Base-by-base conservation (phyloP, 2,888 invertebrate genomes). In the Drosophila multiciliata region DNA sequence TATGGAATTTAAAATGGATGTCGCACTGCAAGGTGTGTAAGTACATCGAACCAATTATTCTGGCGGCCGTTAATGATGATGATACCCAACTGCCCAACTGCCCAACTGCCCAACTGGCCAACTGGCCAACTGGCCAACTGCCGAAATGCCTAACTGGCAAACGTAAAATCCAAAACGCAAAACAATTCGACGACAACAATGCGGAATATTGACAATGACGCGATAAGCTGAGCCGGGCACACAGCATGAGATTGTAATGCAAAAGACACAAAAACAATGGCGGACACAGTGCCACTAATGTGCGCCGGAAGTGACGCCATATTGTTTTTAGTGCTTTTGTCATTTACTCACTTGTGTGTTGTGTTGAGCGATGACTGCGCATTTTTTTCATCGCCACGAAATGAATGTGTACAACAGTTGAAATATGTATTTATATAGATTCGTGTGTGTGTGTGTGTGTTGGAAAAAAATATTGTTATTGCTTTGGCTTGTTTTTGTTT, bases 251-350 rank as follows among this genome's bases (percentile, higher is more conserved):
- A 85, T 64, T 87, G 85, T 88, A 87, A 48, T 33, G 26, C 61
- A 20, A 57, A n/a, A 36, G 36, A n/a, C 66, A 29, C 29, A 40
- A 53, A 55, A 73, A 79, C 81, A 77, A 79, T 80, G 78, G 78
- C 70, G 61, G 57, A 52, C 36, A 66, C 64, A 62, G 66, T 60
- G 75, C 72, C 64, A 78, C 82, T 84, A 84, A 89, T 89, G 87
- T 79, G 68, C 61, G 68, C 80, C 88, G 86, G 86, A 87, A 90
- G 83, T 83, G 86, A 71, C 90, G 90, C 90, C 86, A 80, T 82
- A 90, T 87, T 90, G 90, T 90, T 87, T 90, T 85, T 80, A 80
- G 74, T 70, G 73, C 68, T 66, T 84, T 73, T 82, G 82, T 77
- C 79, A 79, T 87, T 87, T 82, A 75, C 70, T 70, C 53, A 66